Evolutionary conservation across 2,113 vertebrate species (phyloP), one percentile per base, ranked within the genome.

Genomic region (Poeciliopsis occidentalis): DNA sequence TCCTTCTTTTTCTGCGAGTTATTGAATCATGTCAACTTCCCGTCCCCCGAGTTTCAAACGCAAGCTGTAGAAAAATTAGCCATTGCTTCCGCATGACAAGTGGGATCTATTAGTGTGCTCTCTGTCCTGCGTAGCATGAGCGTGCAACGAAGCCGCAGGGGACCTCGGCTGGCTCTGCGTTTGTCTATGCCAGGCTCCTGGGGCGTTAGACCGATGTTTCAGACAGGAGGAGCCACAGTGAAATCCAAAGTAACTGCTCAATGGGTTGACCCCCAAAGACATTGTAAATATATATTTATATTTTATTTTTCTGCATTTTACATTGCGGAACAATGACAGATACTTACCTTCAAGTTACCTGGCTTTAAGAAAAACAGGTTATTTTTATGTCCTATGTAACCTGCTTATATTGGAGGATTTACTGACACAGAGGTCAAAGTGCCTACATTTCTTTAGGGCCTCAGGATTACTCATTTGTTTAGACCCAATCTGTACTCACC

Each of bases 31-130:
- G 84, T 92, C 92, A 89, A 86, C 79, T 83, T 24, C 67, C 78
- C 19, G 37, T 91, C 93, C 89, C 92, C 83, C 1, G 91, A 87
- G 90, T 92, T 92, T 91, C 91, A 91, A 85, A 92, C 62, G 88
- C 91, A 89, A 85, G 88, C 90, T 82, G 89, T 88, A 90, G 89
- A 93, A 90, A 93, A 92, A 94, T 94, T 91, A 92, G 87, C 87
- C 91, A 89, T 91, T 86, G 88, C 91, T 94, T 93, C 91, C 83
- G 87, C 91, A 91, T 93, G 93, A 92, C 92, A 88, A 94, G 92
- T 90, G 92, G 92, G 92, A 93, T 93, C 92, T 94, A 92, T 94
- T 94, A 94, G 90, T 89, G 92, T 80, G 79, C 90, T 88, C 83
- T 92, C 74, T 57, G 85, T 78, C 93, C 91, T 67, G 80, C 89